Evolutionary conservation across 2,888 invertebrate genomes (phyloP), one percentile per base, ranked within the genome.

Genomic region (Ochlodes sylvanus): DNA sequence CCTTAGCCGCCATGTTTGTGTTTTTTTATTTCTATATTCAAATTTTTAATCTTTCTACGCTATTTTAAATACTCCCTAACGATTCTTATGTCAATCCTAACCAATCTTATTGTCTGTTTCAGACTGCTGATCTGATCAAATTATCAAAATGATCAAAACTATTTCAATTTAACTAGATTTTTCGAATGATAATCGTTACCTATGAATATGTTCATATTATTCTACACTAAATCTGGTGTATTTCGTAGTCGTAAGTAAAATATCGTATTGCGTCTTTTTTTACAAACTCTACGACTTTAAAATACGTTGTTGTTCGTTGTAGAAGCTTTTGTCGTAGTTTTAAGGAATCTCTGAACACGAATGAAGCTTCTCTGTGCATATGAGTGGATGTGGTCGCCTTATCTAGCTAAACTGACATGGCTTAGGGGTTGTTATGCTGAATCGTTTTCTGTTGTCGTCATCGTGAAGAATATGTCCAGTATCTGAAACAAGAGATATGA

Each of bases 231-330:
- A 80, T 81, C 77, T 89, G 86, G 74, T 90, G 86, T 73, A 90
- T 90, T 73, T 89, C 89, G 84, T 92, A 90, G 71, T 92, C 91
- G 77, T 88, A 90, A 0, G 90, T 91, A 72, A 86, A 92, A 75
- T 87, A 93, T 70, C 93, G 92, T 70, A 92, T 93, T 0, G 93
- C 93, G 92, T 93, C 93, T 73, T 93, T 93, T 77, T 93, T 93
- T 10, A 93, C 89, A 72, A 91, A 93, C 72, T 93, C 92, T 38
- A 89, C 87, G 44, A 87, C 92, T 84, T 93, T 87, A 74, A 92
- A 89, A 69, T 93, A 93, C 41, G 91, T 90, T 62, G 90, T 90
- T 7, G 87, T 87, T 70, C 92, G 79, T 80, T 87, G 85, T 3
- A 93, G 75, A 14, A 93, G 79, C 79, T 93, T 93, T 76, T 90